Percentiles rank a stretch among this genome's conserved stretches.
Conservation (phyloP, 2,113 vertebrate species). For the Dipodomys stephensi region DNA sequence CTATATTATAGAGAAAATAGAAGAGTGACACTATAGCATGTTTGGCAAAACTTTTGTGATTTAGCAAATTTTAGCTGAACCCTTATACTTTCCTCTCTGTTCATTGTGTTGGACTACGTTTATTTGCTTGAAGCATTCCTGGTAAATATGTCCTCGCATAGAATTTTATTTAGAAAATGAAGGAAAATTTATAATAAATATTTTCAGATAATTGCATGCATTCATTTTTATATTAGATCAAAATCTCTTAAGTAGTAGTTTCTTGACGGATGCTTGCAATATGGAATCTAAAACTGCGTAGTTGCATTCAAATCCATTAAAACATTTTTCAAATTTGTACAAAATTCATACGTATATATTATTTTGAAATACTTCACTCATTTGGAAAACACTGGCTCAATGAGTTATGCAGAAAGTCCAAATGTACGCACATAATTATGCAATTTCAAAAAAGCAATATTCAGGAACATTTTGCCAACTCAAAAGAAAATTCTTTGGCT, state of each 20-base stretch:
- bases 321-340: neutral
- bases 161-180: neutral
- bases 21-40: neutral
- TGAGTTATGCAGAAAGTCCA: neutral
- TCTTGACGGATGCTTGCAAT: neutral
- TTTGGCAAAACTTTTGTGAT: neutral
- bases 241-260: neutral
- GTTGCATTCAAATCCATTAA: neutral
- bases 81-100: neutral
- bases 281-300: neutral
- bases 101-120: neutral
- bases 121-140: neutral
- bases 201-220: neutral
- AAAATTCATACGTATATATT: neutral
- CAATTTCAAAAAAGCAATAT: neutral
- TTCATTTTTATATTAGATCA: neutral
- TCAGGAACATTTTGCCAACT: neutral
- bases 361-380: neutral
- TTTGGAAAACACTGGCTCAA: conserved; percentile 1
- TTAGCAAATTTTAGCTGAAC: neutral
- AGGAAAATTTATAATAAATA: neutral
- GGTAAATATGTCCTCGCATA: neutral
- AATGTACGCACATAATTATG: neutral
- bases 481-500: neutral
- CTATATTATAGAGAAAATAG: neutral